These are phyloP conservation scores for Tetrao urogallus DNA, from an alignment of 2,113 vertebrate species.

Conservation along the genomic window DNA sequence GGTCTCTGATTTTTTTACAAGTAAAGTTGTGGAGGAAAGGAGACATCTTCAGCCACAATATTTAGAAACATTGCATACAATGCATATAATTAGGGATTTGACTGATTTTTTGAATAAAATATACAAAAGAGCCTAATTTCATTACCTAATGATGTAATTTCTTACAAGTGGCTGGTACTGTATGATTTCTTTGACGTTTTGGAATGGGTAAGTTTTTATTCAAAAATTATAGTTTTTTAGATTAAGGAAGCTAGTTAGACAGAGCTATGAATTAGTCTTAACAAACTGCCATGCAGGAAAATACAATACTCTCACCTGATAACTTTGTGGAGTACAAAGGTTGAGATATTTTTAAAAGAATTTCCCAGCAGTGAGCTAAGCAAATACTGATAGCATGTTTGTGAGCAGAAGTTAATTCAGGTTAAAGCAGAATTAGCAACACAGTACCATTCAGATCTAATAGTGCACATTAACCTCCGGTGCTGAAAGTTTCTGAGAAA, in stretches of 20 bases:
- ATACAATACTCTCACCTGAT: not conserved
- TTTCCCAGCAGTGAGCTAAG: not conserved
- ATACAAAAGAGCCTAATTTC: not conserved
- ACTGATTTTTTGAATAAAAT: not conserved
- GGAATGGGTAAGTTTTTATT: not conserved
- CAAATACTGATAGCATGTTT: not conserved
- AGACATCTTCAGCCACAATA: not conserved
- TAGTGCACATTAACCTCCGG: not conserved
- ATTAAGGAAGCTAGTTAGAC: not conserved
- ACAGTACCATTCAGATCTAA: not conserved
- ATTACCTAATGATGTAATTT: not conserved
- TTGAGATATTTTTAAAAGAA: constrained; percentile 24
- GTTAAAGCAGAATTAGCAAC: not conserved
- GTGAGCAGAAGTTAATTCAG: not conserved
- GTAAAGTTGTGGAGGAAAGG: not conserved
- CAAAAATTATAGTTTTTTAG: not conserved
- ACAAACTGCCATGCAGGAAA: not conserved
- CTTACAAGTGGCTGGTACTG: not conserved
- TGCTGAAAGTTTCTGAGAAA: not conserved
- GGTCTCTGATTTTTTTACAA: not conserved
- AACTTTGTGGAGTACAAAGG: not conserved
- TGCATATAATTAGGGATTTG: not conserved
- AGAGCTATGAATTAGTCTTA: not conserved
- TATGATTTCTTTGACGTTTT: not conserved
- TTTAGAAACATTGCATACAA: not conserved